Evolutionary conservation across 2,113 vertebrate species (phyloP).

Genomic region (Melanostigma gelatinosum): DNA sequence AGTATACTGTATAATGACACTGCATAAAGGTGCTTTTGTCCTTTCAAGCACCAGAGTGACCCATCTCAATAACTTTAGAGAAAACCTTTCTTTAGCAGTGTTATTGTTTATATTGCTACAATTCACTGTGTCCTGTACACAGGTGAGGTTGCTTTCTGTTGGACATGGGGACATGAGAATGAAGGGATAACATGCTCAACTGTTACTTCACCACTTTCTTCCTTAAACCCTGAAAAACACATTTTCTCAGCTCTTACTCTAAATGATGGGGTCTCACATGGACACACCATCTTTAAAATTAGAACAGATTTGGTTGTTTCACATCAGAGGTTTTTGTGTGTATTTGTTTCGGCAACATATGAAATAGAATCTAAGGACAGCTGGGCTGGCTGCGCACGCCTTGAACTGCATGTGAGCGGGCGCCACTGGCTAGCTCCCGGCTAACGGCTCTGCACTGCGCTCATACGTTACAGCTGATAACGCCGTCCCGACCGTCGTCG

Average conservation of each 20-base stretch:
- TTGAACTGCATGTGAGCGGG: background rate
- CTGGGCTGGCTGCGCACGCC: background rate
- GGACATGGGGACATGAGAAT: background rate
- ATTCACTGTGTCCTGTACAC: background rate
- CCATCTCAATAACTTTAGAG: background rate
- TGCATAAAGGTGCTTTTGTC: background rate
- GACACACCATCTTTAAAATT: background rate
- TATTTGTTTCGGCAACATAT: background rate
- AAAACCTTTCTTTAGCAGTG: no score
- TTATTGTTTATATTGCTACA: background rate
- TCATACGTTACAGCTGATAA: no score
- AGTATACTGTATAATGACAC: background rate
- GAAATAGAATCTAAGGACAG: background rate
- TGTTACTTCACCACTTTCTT: background rate
- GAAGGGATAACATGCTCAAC: background rate
- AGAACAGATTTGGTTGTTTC: background rate
- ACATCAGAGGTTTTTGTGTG: background rate
- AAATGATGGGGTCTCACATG: background rate
- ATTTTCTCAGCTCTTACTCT: background rate
- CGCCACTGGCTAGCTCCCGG: background rate
- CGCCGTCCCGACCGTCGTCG: no score
- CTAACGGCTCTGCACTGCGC: no score
- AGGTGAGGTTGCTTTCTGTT: background rate
- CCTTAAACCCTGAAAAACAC: background rate
- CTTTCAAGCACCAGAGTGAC: background rate